Base-by-base conservation (phyloP, 2,888 invertebrate genomes). In the Coecobrya sp. region DNA sequence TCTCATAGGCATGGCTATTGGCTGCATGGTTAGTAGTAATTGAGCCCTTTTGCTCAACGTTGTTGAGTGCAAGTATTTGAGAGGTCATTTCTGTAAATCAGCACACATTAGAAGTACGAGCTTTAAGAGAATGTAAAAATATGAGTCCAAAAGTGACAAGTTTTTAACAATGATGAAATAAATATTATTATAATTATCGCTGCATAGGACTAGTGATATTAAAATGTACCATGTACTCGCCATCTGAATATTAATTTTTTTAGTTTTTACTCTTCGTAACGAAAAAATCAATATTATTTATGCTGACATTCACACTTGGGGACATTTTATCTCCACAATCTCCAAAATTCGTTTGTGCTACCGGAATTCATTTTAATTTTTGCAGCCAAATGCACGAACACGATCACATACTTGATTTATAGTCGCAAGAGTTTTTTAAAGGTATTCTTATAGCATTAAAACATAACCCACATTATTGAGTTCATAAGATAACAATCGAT, bases 271-370 rank as follows among this genome's bases (percentile, higher is more conserved):
- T 68, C 30, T 16, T 19, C 19, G 13, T n/a, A 30, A 30, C n/a
- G 19, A 36, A 36, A 7, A 22, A 73, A 42, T 19, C 70, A 11
- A 68, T 68, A 30, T 68, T 68, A 68, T 68, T 73, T 73, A 73
- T 42, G 70, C 42, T 36, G 70, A 73, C 42, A 45, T 45, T 42
- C 84, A 65, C 84, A 84, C 84, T 82, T 82, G 82, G 82, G 36
- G 59, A 82, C 59, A 59, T 22, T n/a, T 82, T 82, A 82, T 82
- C 82, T 82, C 10, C 36, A 59, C 42, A 59, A 82, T 82, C 82
- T 36, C 11, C 59, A 30, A 82, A 55, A n/a, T n/a, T 59, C 19
- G 10, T 36, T 82, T 73, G 8, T 27, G 82, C 82, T 82, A 82
- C 82, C n/a, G 82, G 82, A 82, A 82, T 82, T 82, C 22, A 30